These are phyloP conservation scores for Seira ritae DNA, from an alignment of 2,888 invertebrate genomes.

Conservation along the genomic window DNA sequence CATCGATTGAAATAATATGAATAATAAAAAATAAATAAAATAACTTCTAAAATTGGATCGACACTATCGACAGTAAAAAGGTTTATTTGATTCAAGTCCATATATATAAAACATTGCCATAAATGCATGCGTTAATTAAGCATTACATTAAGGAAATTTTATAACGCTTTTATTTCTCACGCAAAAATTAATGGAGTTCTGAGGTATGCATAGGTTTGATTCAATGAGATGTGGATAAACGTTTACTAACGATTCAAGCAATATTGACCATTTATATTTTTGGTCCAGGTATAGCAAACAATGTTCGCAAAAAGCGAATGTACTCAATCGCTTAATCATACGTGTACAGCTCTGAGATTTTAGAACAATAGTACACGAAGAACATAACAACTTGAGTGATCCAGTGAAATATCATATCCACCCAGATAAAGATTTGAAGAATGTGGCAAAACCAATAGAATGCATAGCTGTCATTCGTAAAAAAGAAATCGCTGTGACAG, in stretches of 20 bases:
- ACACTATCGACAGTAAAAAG: too few species aligned
- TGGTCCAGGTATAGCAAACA: too few species aligned
- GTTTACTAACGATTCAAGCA: too few species aligned
- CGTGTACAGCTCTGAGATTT: not conserved
- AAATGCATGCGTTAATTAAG: not conserved
- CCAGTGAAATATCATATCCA: slow-evolving; percentile 42
- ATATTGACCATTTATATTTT: too few species aligned
- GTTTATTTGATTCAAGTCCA: too few species aligned
- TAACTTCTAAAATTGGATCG: too few species aligned
- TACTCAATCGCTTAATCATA: not conserved
- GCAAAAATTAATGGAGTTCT: not conserved
- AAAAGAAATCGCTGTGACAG: slow-evolving; percentile 54
- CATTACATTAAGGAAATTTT: not conserved
- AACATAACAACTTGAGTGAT: slow-evolving; percentile 26
- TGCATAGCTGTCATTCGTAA: slow-evolving; percentile 52
- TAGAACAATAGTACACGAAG: not conserved
- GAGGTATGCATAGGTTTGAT: too few species aligned
- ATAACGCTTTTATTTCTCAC: not conserved
- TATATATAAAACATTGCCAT: too few species aligned
- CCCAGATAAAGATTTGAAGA: slow-evolving; percentile 41
- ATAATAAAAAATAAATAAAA: not conserved
- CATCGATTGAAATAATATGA: not conserved
- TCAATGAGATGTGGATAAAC: too few species aligned
- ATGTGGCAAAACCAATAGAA: slow-evolving; percentile 58
- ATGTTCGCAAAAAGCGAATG: too few species aligned